Evolutionary conservation across 23 tunicate genomes (phyloP).

Genomic region (Halocynthia roretzi): DNA sequence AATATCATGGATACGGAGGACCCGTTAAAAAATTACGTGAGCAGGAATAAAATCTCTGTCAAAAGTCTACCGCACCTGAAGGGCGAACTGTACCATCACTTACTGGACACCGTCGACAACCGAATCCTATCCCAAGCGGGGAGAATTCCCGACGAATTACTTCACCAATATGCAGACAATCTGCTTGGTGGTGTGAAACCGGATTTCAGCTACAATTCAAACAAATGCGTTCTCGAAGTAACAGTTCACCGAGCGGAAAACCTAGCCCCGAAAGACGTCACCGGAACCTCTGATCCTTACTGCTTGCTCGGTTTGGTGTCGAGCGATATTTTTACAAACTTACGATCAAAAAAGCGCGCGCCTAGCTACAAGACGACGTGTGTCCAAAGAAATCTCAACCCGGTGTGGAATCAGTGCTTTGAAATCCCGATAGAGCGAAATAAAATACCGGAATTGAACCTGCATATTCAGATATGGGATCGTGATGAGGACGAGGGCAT

Average conservation of each 20-base stretch:
- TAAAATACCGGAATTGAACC: conserved; percentile 24
- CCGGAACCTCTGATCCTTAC: conserved; percentile 92
- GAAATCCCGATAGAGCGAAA: conserved; percentile 44
- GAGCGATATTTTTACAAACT: conserved; percentile 36
- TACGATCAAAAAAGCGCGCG: conserved; percentile 23
- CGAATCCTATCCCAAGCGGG: conserved; percentile 9
- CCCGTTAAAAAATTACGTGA: conserved; percentile 1
- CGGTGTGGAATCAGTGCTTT: conserved; percentile 77
- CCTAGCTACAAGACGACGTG: conserved; percentile 25
- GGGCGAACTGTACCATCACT: neutral
- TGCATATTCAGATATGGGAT: conserved; percentile 93
- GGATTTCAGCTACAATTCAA: conserved; percentile 11
- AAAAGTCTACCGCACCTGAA: neutral
- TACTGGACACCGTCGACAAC: conserved; percentile 18
- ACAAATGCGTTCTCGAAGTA: conserved; percentile 49
- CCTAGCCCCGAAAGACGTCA: conserved; percentile 77
- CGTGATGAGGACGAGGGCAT: conserved; percentile 46
- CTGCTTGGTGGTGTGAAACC: neutral
- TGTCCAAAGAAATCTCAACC: conserved; percentile 39
- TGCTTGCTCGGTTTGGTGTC: conserved; percentile 50
- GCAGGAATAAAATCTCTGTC: neutral
- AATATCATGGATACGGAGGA: neutral
- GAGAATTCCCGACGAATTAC: conserved; percentile 1
- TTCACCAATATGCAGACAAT: conserved; percentile 15
- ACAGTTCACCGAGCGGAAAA: conserved; percentile 60